A percentile compares a stretch with the other conserved stretches of the same genome.
Evolutionary conservation across 2,888 invertebrate species (phyloP).

Genomic region (Hypolimnas misippus): DNA sequence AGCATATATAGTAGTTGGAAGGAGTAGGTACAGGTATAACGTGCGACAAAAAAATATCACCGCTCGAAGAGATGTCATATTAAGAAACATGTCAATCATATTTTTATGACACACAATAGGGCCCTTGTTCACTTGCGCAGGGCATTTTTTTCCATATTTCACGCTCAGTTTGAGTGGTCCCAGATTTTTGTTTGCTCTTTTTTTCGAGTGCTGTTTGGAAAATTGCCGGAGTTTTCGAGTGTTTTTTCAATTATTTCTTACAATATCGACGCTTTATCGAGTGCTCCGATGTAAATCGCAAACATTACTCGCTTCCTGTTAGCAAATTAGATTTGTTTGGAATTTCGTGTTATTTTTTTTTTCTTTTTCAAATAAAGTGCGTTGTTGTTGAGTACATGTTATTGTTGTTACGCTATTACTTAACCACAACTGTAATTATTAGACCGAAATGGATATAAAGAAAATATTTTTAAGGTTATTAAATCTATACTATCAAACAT

Average conservation of each 20-base stretch:
- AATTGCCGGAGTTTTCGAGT: slow-evolving; percentile 48
- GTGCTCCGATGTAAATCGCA: slow-evolving; percentile 61
- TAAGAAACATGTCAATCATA: slow-evolving; percentile 84
- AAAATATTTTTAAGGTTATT: not conserved
- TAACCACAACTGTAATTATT: slow-evolving; percentile 1
- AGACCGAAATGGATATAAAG: not conserved
- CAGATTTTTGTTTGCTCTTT: slow-evolving; percentile 56
- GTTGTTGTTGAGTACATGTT: not conserved
- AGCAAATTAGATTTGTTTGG: slow-evolving; percentile 36
- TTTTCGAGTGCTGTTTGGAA: slow-evolving; percentile 43
- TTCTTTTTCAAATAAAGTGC: not conserved
- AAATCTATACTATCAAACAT: no score
- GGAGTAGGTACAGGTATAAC: slow-evolving; percentile 51
- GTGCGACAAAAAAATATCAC: slow-evolving; percentile 83
- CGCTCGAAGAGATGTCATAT: slow-evolving; percentile 82
- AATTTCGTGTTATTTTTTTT: slow-evolving; percentile 21
- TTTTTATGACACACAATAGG: slow-evolving; percentile 80
- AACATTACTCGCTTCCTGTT: slow-evolving; percentile 65
- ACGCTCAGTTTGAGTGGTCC: slow-evolving; percentile 73
- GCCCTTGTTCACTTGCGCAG: slow-evolving; percentile 78
- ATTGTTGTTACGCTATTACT: not conserved
- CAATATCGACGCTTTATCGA: slow-evolving; percentile 56
- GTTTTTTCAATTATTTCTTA: slow-evolving; percentile 51
- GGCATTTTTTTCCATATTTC: slow-evolving; percentile 73
- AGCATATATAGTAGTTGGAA: slow-evolving; percentile 36